Base-by-base conservation (phyloP, 2,797 vertebrate genomes). In the Discoglossus pictus region DNA sequence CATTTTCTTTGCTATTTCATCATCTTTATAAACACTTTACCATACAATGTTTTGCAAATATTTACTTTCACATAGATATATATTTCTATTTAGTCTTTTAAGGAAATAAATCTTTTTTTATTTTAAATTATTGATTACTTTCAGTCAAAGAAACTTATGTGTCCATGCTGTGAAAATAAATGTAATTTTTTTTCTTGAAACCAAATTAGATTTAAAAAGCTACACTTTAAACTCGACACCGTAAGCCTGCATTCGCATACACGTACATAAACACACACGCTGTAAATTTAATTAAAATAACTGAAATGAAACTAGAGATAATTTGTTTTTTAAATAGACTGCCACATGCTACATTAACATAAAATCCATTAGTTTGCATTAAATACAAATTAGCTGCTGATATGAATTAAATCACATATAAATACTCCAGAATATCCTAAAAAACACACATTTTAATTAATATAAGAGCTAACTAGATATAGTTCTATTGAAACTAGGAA, bases 211-310 rank as follows among this genome's bases (percentile, higher is more conserved):
- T 87, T 86, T 84, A 86, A 84, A 85, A 79, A 81, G 82, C 73
- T 75, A 17, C 70, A 78, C 71, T 86, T 87, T 76, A 78, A 84
- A 87, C 82, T 83, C 76, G 84, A 80, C 75, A 83, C 52, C 56
- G 35, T 56, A 70, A 70, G 52, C 43, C 35, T 56, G 54, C 36
- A 56, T 63, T 63, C 38, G 35, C 34, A 43, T 64, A 71, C 61
- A 40, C 44, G 47, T 58, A 59, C 61, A 71, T 64, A 71, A 80
- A 77, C 77, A 83, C 72, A 79, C 74, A 74, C 10, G 1, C 68
- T 84, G 81, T 79, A 86, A 88, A 87, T 89, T 90, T 90, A 89
- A 91, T 91, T 90, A 89, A 89, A 90, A 84, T 87, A 89, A 89
- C 83, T 88, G 83, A 88, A 90, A 89, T 87, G 84, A 88, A 88